Base-by-base conservation (phyloP, 2,888 invertebrate species). In the Thera obeliscata region DNA sequence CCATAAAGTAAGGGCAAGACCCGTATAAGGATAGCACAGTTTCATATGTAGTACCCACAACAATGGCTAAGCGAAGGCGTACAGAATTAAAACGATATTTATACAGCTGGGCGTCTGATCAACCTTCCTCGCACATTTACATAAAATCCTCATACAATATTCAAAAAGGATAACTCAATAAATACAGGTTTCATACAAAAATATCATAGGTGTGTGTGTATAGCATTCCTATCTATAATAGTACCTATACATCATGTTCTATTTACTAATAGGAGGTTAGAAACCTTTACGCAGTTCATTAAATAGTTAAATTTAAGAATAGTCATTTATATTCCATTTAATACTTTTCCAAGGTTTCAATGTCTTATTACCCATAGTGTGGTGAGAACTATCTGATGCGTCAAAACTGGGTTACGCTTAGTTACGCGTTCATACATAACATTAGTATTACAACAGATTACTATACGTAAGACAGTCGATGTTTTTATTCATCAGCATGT, bases 41-140 rank as follows among this genome's bases (percentile, higher is more conserved):
- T 68, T 50, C 72, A 64, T 61, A 46, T 9, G 12, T 48, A 12
- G 59, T 60, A 56, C 46, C 7, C n/a, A 65, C 73, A 77, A 81
- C 78, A 82, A 82, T 79, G 76, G 64, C 73, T 74, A 68, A 64
- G 78, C 68, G 71, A 73, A 77, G 81, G 79, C 79, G 80, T 81
- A 73, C 72, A 75, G 74, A 78, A 80, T 76, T 73, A 74, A 72
- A 75, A 75, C 71, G 74, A 72, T 85, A 85, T 88, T 87, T 86
- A 85, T 81, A 79, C 87, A 87, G 84, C 78, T 78, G 82, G 67
- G 77, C 80, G 81, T 78, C 82, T 83, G 85, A 86, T 85, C 84
- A 85, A 78, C 83, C 83, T 84, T 78, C 80, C 76, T 78, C 73
- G 67, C 76, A 79, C 73, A 86, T 87, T 86, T 85, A 82, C 85